phyloP scores from a whole-genome alignment of 1,140 invertebrate genomes.

The Gerris buenoi region DNA sequence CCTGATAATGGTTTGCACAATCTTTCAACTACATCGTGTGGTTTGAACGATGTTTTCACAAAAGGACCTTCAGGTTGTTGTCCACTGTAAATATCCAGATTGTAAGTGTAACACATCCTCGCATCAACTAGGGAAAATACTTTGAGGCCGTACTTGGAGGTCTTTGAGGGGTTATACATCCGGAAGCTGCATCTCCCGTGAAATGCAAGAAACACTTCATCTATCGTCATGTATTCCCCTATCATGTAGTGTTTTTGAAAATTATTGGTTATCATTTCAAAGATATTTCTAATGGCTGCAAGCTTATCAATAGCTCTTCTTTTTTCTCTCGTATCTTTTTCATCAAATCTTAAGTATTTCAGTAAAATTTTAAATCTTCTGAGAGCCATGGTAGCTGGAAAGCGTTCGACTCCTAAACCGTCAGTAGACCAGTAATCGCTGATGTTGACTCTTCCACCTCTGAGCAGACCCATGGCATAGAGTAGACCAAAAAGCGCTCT shows the following conservation, averaged over 20 bases:
- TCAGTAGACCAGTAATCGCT: neutral
- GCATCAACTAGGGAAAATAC: conserved; percentile 19
- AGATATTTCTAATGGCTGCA: conserved; percentile 28
- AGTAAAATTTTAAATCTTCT: conserved; percentile 23
- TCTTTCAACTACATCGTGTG: conserved; percentile 21
- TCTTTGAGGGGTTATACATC: conserved; percentile 31
- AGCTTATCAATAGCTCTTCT: conserved; percentile 24
- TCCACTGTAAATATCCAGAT: conserved; percentile 28
- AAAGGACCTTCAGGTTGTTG: conserved; percentile 27
- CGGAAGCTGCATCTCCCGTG: conserved; percentile 29
- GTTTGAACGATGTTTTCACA: conserved; percentile 22
- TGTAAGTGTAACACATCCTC: conserved; percentile 21
- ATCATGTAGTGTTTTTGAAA: conserved; percentile 28
- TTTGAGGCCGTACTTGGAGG: conserved; percentile 30
- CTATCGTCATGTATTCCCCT: too few species aligned
- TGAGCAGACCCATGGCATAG: neutral
- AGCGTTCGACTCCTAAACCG: neutral
- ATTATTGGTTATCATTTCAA: conserved; percentile 26
- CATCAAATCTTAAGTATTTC: conserved; percentile 25
- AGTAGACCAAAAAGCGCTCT: neutral
- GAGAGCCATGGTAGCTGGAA: conserved; percentile 15
- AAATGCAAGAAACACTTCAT: conserved; percentile 31
- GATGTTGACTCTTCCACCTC: neutral
- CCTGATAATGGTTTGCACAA: conserved; percentile 17
- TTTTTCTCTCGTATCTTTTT: conserved; percentile 20